Percentiles rank a stretch among this genome's conserved stretches.
These are phyloP conservation scores for Onychorhynchus coronatus DNA, from an alignment of 2,113 vertebrate genomes.

Conservation along the genomic window DNA sequence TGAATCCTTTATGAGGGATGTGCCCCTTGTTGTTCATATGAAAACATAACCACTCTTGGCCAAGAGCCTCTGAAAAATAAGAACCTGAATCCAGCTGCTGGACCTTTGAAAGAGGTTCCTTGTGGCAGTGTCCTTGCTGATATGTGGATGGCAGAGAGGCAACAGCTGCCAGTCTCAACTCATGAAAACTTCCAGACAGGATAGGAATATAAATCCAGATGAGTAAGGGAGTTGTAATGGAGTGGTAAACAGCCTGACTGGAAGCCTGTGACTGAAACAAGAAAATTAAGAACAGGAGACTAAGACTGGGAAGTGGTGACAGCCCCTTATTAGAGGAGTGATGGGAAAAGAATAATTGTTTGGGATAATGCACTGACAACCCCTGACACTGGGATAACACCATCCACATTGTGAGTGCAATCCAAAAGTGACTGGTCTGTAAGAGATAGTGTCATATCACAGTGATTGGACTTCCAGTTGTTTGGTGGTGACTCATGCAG, in stretches of 20 bases:
- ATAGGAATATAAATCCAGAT: background rate
- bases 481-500: background rate
- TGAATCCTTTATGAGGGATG: background rate
- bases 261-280: background rate
- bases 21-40: background rate
- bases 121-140: background rate
- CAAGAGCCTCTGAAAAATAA: background rate
- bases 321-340: background rate
- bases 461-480: background rate
- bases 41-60: background rate
- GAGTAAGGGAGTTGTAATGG: background rate
- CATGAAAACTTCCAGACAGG: background rate
- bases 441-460: background rate
- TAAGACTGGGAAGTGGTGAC: background rate
- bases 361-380: background rate
- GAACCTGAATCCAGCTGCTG: background rate
- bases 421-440: background rate
- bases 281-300: background rate
- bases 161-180: background rate
- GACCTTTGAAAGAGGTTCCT: background rate
- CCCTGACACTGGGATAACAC: background rate
- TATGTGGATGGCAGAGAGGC: background rate
- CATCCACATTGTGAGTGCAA: background rate
- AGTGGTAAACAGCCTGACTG: background rate
- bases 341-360: background rate